Evolutionary conservation across 2,888 invertebrate species (phyloP).

Genomic region (Hedychridium roseum): DNA sequence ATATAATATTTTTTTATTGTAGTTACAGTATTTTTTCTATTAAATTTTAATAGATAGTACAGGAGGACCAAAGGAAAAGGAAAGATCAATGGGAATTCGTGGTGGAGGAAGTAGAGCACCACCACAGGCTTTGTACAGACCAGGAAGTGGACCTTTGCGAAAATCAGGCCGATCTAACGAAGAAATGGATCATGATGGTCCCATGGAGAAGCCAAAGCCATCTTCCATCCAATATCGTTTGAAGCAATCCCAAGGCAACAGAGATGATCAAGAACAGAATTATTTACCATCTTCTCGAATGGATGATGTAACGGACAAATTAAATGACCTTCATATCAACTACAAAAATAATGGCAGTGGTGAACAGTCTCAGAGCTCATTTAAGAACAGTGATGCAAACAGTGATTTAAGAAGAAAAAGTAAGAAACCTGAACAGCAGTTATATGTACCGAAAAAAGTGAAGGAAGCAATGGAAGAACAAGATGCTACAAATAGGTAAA

Average conservation of each 20-base stretch:
- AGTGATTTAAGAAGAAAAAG: constrained; percentile 45
- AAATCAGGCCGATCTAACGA: constrained; percentile 72
- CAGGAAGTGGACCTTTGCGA: constrained; percentile 79
- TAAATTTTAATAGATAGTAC: constrained; percentile 22
- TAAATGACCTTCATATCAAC: constrained; percentile 51
- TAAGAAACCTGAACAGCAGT: constrained; percentile 68
- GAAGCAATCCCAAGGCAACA: constrained; percentile 46
- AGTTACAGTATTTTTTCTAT: neutral
- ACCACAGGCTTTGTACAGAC: constrained; percentile 76
- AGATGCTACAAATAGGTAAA: constrained; percentile 57
- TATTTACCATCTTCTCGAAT: constrained; percentile 39
- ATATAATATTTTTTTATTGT: neutral
- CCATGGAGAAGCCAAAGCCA: constrained; percentile 46
- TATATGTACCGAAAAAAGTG: constrained; percentile 67
- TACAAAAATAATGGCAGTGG: constrained; percentile 47
- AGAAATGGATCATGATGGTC: constrained; percentile 65
- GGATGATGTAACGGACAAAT: constrained; percentile 47
- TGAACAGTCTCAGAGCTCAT: constrained; percentile 40
- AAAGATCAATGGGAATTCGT: constrained; percentile 64
- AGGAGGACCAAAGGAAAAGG: constrained; percentile 47
- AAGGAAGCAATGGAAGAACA: constrained; percentile 62
- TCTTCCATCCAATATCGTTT: constrained; percentile 53
- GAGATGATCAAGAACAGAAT: constrained; percentile 35
- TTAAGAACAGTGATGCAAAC: constrained; percentile 44
- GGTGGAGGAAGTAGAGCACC: constrained; percentile 72